These are phyloP conservation scores for Tenthredo livida DNA, from an alignment of 2,888 invertebrate species.

Conservation along the genomic window DNA sequence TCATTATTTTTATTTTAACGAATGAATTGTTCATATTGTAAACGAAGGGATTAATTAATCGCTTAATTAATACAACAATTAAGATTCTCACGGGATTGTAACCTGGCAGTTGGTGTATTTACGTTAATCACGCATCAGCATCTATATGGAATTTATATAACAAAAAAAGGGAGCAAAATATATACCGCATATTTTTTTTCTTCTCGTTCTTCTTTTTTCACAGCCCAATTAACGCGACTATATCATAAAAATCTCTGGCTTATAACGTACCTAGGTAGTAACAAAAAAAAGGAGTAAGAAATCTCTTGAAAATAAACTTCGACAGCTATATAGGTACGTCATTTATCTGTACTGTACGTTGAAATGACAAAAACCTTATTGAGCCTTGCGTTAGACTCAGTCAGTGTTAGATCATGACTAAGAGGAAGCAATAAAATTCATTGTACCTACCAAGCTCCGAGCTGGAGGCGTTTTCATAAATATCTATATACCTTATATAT, in stretches of 20 bases:
- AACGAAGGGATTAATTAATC: constrained; percentile 36
- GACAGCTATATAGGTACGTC: not conserved
- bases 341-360: not conserved
- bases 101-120: not conserved
- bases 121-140: constrained; percentile 17
- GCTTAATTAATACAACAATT: constrained; percentile 39
- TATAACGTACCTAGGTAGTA: not conserved
- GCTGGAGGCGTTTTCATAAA: constrained; percentile 1
- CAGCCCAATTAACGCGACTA: not conserved
- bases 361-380: not conserved
- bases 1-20: constrained; percentile 31
- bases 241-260: not conserved
- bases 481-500: not conserved
- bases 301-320: not conserved
- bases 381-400: not conserved
- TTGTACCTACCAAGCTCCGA: not conserved
- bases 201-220: not conserved
- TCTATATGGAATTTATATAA: not conserved
- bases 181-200: too few species aligned
- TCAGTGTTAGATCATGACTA: not conserved
- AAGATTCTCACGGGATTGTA: constrained; percentile 35
- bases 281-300: not conserved
- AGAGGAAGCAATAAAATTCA: constrained; percentile 25
- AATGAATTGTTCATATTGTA: not conserved
- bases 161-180: not conserved